Conservation (phyloP, 2,888 invertebrate genomes). For the Drosophila nigricruria region DNA sequence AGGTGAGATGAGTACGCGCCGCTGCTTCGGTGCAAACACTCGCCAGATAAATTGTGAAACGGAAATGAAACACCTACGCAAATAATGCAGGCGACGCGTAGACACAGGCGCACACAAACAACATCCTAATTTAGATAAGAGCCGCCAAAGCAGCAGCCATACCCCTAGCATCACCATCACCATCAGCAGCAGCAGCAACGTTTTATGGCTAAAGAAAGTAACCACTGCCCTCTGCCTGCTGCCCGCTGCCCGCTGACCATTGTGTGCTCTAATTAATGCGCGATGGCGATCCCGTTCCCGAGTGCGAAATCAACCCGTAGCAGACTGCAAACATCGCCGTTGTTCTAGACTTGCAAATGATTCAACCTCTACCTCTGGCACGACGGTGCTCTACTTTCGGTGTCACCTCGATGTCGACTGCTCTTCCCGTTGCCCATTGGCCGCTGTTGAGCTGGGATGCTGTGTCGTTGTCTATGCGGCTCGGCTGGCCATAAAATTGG, state of each 20-base stretch:
- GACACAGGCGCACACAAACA: conserved; percentile 80
- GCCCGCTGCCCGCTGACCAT: conserved; percentile 48
- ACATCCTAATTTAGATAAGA: conserved; percentile 82
- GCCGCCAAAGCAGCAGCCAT: conserved; percentile 41
- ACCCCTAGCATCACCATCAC: conserved; percentile 14
- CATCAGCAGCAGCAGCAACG: conserved; percentile 17
- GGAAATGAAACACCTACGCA: conserved; percentile 84
- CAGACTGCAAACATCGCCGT: conserved; percentile 51
- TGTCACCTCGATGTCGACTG: conserved; percentile 56
- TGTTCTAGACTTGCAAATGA: conserved; percentile 51
- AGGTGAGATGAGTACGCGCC: conserved; percentile 51
- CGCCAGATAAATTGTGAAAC: conserved; percentile 77
- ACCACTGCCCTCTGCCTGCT: conserved; percentile 35
- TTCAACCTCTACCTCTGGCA: conserved; percentile 37
- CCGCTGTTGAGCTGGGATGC: conserved; percentile 33
- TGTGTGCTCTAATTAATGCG: conserved; percentile 76
- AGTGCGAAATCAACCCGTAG: conserved; percentile 49
- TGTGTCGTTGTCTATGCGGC: conserved; percentile 53
- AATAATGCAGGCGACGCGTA: conserved; percentile 76
- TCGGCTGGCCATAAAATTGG: conserved; percentile 69
- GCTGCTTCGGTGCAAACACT: conserved; percentile 62
- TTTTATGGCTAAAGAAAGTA: conserved; percentile 71
- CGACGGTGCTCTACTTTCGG: conserved; percentile 69
- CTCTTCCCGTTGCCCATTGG: neutral
- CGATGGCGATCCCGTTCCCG: conserved; percentile 60